Base-by-base conservation (phyloP, 2,797 vertebrate genomes). In the Rhinichthys osculus region DNA sequence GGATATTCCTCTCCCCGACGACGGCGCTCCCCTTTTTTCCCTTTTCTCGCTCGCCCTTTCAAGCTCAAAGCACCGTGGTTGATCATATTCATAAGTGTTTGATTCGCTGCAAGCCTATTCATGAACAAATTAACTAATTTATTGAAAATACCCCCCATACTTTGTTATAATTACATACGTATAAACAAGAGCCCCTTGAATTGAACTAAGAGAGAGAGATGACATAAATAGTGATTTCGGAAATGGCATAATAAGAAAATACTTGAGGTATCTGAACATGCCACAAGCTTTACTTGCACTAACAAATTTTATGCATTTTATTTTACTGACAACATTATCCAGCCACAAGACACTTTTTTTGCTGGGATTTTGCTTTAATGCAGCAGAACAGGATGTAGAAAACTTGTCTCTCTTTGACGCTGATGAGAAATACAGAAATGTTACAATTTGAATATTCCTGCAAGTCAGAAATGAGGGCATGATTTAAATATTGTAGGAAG, bases 91-190 rank as follows among this genome's bases (percentile, higher is more conserved):
- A 82, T 59, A 78, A 70, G 66, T 47, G 62, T 21, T 69, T 64
- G 73, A 80, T 82, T 81, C 70, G 11, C 71, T 78, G 74, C 74
- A 33, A 85, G 67, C 21, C 70, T 77, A 86, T 87, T 87, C 59
- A 87, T 78, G 70, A 83, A 84, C 85, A 84, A 85, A 90, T 86
- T 54, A 85, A 85, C 76, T 70, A 2, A 73, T 81, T 85, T 78
- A 86, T 81, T 40, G 27, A 35, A 78, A 82, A 85, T 72, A 77
- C 66, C 59, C 40, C 77, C 71, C 27, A 79, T 70, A 83, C 77
- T 83, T 81, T 82, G 74, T 86, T 83, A 74, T 83, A 80, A 85
- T 85, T 80, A 85, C 30, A 19, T 57, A 72, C 2, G 9, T 52
- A 72, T 52, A 62, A 85, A 80, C 54, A 85, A 71, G 19, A 78